Conservation (phyloP, 2,113 vertebrate genomes). For the Xenus cinereus region DNA sequence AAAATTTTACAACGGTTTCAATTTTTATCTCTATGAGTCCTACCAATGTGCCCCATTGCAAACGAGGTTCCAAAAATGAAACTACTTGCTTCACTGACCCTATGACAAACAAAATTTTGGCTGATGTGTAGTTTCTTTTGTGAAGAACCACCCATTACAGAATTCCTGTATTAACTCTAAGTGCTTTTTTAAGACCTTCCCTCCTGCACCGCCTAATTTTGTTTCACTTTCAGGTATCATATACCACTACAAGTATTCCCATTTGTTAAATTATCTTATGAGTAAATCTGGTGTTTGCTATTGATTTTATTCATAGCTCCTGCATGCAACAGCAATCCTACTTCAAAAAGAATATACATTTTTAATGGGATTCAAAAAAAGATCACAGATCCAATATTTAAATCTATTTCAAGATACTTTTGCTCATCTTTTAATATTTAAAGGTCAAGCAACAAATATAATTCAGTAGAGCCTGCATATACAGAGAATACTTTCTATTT, state of each 20-base stretch:
- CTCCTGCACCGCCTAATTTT: not conserved
- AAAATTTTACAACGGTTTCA: not conserved
- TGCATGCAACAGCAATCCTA: not conserved
- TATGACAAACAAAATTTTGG: not conserved
- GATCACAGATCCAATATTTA: constrained; percentile 2
- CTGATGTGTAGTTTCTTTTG: not conserved
- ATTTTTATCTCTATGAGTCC: not conserved
- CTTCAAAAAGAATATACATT: constrained; percentile 29
- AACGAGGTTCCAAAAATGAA: not conserved
- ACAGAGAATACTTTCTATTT: not conserved
- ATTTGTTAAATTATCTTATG: not conserved
- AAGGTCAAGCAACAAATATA: constrained; percentile 53
- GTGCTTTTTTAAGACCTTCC: not conserved
- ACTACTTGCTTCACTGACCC: not conserved
- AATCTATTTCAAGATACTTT: constrained; percentile 43
- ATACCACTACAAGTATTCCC: not conserved
- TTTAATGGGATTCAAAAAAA: constrained; percentile 41
- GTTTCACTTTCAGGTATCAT: not conserved
- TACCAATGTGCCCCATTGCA: not conserved
- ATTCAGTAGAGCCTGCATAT: not conserved
- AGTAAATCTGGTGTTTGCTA: constrained; percentile 2
- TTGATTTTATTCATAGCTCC: constrained; percentile 59
- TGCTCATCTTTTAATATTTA: constrained; percentile 62
- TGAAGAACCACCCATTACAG: not conserved
- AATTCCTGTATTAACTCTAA: not conserved